Evolutionary conservation across 1,140 invertebrate genomes (phyloP), one percentile per base, ranked within the genome.

Genomic region (Rhyacophila brunnea): DNA sequence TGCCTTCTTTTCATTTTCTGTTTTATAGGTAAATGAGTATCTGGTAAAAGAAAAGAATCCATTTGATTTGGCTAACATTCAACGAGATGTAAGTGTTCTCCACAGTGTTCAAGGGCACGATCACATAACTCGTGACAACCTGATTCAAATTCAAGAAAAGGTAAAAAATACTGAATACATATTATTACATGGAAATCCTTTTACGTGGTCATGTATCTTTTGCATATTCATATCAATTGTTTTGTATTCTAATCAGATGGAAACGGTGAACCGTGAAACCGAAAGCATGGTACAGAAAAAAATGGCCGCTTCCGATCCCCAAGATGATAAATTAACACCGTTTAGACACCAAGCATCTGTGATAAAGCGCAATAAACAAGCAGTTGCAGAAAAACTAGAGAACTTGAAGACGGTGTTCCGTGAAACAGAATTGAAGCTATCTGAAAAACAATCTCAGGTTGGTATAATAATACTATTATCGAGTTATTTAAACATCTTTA

Each of bases 341-440:
- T 93, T 92, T 68, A 80, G 90, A 35, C 91, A 95, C 68, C 91
- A 94, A 75, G 90, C 91, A 2, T 83, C 86, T 0, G 88, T 91
- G 11, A 88, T 92, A 23, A 80, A 83, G 13, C 82, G 88, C 18
- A 91, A 91, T 68, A 93, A 93, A 68, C 85, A 87, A 43, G 81
- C 84, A 15, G 83, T 84, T 9, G 83, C 90, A 1, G 86, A 89
- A 58, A 80, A 83, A 53, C 77, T 92, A 14, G 82, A 86, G 58
- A 84, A 87, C 47, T 69, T 85, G 0, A 81, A 86, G 47, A 78
- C 74, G 13, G 81, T 84, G 55, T 71, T 90, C 6, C 74, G 80
- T 14, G 80, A 84, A 32, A 66, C 87, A 4, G 82, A 85, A 66
- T 74, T 66, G 0, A 78, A 73, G 34, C 55, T 84, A 0, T 75